Evolutionary conservation across 2,888 invertebrate species (phyloP).

Genomic region (Pseudeuparius sepicola): DNA sequence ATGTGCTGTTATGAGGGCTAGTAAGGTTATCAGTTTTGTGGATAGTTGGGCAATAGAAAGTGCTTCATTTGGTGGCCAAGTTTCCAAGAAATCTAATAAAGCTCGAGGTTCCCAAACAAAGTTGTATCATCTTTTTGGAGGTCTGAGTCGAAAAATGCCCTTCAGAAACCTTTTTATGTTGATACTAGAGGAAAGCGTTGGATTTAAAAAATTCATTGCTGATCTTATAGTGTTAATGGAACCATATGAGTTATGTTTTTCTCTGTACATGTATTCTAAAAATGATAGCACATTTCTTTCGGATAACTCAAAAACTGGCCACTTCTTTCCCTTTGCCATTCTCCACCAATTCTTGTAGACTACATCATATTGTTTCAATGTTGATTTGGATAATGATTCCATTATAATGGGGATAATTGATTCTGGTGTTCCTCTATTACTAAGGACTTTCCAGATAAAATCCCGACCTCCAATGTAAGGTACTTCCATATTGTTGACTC

Average conservation of each 20-base stretch:
- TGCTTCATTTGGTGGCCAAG: neutral
- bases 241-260: slow-evolving; percentile 2
- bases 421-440: neutral
- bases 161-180: slow-evolving; percentile 2
- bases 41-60: neutral
- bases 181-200: neutral
- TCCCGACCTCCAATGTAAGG: slow-evolving; percentile 6
- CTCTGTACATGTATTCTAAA: neutral
- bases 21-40: slow-evolving; percentile 1
- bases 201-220: neutral
- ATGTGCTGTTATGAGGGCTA: neutral
- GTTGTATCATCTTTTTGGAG: neutral
- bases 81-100: neutral
- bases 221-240: neutral
- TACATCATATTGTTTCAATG: slow-evolving; percentile 2
- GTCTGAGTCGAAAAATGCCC: slow-evolving; percentile 1
- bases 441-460: slow-evolving; percentile 4
- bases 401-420: neutral
- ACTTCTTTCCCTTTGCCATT: too few species aligned
- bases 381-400: neutral
- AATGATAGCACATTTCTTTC: too few species aligned
- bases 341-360: too few species aligned
- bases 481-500: neutral
- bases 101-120: neutral
- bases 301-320: too few species aligned